Base-by-base conservation (phyloP, 1,140 invertebrate species). In the Lutraria rhynchaena region DNA sequence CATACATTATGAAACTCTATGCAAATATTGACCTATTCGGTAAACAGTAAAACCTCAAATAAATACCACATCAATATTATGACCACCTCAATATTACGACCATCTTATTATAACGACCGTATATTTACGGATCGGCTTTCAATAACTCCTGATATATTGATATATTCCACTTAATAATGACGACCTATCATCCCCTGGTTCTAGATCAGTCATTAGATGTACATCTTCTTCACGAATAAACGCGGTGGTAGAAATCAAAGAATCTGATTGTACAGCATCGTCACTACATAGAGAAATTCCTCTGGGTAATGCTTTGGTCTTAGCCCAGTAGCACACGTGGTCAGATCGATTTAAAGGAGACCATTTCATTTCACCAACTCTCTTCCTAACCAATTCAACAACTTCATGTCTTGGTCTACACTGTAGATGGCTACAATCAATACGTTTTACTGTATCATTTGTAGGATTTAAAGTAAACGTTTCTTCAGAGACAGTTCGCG, bases 281-380 rank as follows among this genome's bases (percentile, higher is more conserved):
- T n/a, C 24, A n/a, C 0, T n/a, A n/a, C n/a, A n/a, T n/a, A n/a
- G n/a, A n/a, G n/a, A 9, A n/a, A 46, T 27, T 37, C 49, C 73
- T 13, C 58, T 31, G 9, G 58, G 41, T 11, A 0, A 1, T 13
- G 46, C 7, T 19, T 51, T 31, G 24, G 49, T 22, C 33, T 75
- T 75, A 9, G 73, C 73, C 73, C 73, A 75, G 57, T 44, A 75
- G 22, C 73, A 75, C 11, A 75, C 22, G 51, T 75, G 57, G 27
- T 61, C 73, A 7, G 73, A 75, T 33, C 73, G 19, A 31, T 75
- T 75, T 0, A 35, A 29, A 9, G 29, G 15, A 35, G 17, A 15
- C 73, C 73, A 75, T 41, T 75, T 75, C 22, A 4, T 61, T 33
- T 75, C 73, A 0, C 73, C 58, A 63, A 75, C 44, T 31, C 73